These are phyloP conservation scores for Periparus ater DNA, from an alignment of 2,797 vertebrate genomes.

Conservation along the genomic window DNA sequence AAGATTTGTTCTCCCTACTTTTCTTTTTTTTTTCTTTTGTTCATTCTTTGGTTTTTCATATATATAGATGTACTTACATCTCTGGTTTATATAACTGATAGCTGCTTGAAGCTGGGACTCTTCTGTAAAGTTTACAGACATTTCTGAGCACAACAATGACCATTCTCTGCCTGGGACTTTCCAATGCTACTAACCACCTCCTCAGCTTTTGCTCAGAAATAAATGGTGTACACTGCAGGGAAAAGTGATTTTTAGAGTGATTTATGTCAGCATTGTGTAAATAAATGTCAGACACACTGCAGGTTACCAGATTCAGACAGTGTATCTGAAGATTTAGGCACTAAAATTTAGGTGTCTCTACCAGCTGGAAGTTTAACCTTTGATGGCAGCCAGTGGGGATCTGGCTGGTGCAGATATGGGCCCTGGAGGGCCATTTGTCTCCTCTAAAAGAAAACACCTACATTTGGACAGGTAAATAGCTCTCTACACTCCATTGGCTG, in stretches of 20 bases:
- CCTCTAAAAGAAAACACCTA: not conserved
- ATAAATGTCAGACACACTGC: not conserved
- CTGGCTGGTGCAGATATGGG: not conserved
- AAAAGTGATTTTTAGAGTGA: not conserved
- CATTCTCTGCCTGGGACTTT: not conserved
- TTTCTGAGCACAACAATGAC: not conserved
- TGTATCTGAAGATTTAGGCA: not conserved
- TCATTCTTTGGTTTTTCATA: not conserved
- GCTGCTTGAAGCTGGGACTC: not conserved
- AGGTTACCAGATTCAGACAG: not conserved
- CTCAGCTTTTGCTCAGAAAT: not conserved
- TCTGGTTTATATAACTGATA: not conserved
- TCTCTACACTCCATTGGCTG: not conserved
- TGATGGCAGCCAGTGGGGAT: not conserved
- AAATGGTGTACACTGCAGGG: not conserved
- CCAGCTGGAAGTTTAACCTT: not conserved
- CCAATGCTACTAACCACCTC: not conserved
- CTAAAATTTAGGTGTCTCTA: not conserved
- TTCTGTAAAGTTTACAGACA: not conserved
- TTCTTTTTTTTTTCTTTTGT: not conserved
- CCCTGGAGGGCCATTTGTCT: not conserved
- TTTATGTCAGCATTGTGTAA: not conserved
- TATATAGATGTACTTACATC: not conserved
- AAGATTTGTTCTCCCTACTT: accelerated
- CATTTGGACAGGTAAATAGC: not conserved